Conservation (phyloP, 2,888 invertebrate genomes). For the Theodoxus fluviatilis region DNA sequence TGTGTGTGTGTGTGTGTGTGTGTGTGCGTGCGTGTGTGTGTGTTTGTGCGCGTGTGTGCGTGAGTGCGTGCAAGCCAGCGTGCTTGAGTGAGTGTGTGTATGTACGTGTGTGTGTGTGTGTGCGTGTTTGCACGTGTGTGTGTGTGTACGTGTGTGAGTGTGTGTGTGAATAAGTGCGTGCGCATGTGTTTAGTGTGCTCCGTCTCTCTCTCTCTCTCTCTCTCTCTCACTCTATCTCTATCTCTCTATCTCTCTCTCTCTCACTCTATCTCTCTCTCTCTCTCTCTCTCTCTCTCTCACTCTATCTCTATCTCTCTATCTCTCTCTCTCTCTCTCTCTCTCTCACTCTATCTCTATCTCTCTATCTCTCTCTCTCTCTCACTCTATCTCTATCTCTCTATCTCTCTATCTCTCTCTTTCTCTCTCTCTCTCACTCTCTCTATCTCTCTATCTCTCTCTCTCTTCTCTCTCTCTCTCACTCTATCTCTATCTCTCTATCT, state of each 20-base stretch:
- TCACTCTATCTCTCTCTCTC: not conserved
- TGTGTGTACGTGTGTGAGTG: slow-evolving; percentile 10
- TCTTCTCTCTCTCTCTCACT: no score
- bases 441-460: no score
- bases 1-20: slow-evolving; percentile 8
- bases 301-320: not conserved
- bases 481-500: not conserved
- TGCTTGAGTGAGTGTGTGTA: not conserved
- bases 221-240: not conserved
- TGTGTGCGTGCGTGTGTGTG: not conserved
- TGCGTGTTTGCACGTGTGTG: not conserved
- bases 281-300: not conserved
- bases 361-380: not conserved
- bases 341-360: not conserved
- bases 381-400: no score
- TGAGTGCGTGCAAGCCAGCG: not conserved
- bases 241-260: not conserved
- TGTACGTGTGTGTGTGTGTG: not conserved
- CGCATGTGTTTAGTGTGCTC: not conserved
- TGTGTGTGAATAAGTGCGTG: not conserved
- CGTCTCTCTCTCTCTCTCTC: not conserved
- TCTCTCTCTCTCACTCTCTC: no score
- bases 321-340: slow-evolving; percentile 2
- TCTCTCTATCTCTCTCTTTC: no score
- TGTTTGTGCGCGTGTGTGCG: not conserved